Conservation (phyloP, 2,797 vertebrate species). For the Telmatherina bonti region DNA sequence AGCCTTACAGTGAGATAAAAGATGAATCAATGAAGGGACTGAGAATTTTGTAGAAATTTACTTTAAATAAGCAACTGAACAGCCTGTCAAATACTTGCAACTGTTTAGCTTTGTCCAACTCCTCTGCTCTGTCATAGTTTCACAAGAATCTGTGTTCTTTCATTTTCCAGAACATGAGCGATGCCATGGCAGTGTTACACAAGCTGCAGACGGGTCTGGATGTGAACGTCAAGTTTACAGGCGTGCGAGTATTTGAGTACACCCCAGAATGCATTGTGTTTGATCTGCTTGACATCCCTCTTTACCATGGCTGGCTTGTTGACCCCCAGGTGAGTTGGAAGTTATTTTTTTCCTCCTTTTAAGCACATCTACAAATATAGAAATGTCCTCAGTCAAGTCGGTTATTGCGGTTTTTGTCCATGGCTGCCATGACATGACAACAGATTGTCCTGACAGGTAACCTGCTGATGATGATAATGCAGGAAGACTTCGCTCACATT, state of each 20-base stretch:
- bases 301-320: conserved; percentile 98
- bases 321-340: conserved; percentile 92
- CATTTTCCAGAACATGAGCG: conserved; percentile 93
- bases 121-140: not conserved
- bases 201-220: conserved; percentile 98
- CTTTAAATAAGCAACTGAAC: not conserved
- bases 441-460: not conserved
- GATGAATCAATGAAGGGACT: not conserved
- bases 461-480: not conserved
- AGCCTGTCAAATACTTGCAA: too few species aligned
- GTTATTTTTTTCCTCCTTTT: conserved; percentile 7
- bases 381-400: conserved; percentile 2
- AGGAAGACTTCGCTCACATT: not conserved
- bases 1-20: not conserved
- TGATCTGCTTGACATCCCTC: conserved; percentile 97
- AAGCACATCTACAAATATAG: not conserved
- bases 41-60: not conserved
- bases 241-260: conserved; percentile 97
- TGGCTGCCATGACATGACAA: not conserved
- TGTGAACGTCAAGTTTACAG: conserved; percentile 98
- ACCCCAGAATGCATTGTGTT: conserved; percentile 99
- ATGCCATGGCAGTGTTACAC: conserved; percentile 97
- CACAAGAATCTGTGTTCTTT: not conserved
- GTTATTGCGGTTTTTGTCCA: not conserved
- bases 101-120: too few species aligned